Conservation (phyloP, 2,113 vertebrate species). For the Steatornis caripensis region DNA sequence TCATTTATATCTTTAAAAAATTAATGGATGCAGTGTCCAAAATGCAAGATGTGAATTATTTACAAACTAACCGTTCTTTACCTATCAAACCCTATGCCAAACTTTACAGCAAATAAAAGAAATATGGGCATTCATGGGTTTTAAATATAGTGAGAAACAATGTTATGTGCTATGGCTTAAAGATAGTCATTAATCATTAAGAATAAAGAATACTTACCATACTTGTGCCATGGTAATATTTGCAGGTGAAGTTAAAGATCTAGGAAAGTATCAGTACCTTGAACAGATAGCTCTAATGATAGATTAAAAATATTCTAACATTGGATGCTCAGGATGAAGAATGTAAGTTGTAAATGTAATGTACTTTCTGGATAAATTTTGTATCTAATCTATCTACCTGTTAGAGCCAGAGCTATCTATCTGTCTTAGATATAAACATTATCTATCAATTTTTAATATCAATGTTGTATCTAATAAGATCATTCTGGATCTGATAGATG, state of each 20-base stretch:
- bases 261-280: background rate
- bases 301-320: background rate
- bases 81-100: background rate
- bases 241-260: background rate
- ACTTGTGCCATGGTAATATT: background rate
- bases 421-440: background rate
- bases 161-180: background rate
- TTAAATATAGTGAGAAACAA: background rate
- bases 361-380: background rate
- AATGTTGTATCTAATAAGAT: background rate
- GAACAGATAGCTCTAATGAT: background rate
- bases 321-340: background rate
- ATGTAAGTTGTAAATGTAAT: background rate
- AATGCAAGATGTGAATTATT: background rate
- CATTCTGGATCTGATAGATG: background rate
- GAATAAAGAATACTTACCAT: background rate
- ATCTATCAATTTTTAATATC: background rate
- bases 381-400: background rate
- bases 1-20: background rate
- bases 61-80: background rate
- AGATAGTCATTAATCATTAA: background rate
- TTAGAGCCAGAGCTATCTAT: background rate
- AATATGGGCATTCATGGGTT: background rate
- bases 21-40: rapidly evolving
- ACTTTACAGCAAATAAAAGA: background rate